Base-by-base conservation (phyloP, 2,113 vertebrate genomes). In the Eclectus roratus region DNA sequence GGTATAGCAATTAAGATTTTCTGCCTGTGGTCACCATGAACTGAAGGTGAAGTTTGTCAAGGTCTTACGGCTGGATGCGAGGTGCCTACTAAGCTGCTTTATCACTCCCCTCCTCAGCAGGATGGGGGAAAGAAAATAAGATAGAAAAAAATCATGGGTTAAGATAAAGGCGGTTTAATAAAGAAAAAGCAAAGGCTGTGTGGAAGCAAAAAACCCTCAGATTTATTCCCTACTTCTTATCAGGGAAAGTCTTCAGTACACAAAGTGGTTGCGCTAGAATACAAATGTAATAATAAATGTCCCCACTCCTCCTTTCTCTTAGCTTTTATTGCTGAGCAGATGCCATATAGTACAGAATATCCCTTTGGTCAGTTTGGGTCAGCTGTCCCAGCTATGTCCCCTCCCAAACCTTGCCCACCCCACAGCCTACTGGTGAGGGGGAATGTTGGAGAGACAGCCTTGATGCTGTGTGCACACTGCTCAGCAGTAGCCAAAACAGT, bases 261-360 rank as follows among this genome's bases (percentile, higher is more conserved):
- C 5, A 1, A 33, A 52, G 11, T 11, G 1, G 8, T 46, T 79
- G 39, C 47, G 39, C 47, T 3, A 16, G 46, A 24, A 81, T 37
- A 46, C 4, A 53, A 61, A 63, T 0, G 2, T 11, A 9, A 5
- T 46, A 65, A 17, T 0, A 3, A 31, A 43, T 68, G 10, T 2
- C 23, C 10, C 18, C 8, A 15, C 24, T 29, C 35, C 37, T 11
- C 20, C 19, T n/a, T 55, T 65, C 56, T 27, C 13, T 28, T 41
- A 25, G 8, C 25, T 85, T 78, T 85, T 41, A 25, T 29, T 68
- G 18, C 33, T 72, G 16, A 89, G 41, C 46, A 44, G 69, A 13
- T 7, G 16, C 39, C 35, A 28, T 8, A 13, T 17, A 6, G 31
- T 60, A 53, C n/a, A 25, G 64, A 89, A 46, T 61, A 72, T 23